These are phyloP conservation scores for Lepidurus arcticus DNA, from an alignment of 1,140 invertebrate genomes.

Conservation along the genomic window DNA sequence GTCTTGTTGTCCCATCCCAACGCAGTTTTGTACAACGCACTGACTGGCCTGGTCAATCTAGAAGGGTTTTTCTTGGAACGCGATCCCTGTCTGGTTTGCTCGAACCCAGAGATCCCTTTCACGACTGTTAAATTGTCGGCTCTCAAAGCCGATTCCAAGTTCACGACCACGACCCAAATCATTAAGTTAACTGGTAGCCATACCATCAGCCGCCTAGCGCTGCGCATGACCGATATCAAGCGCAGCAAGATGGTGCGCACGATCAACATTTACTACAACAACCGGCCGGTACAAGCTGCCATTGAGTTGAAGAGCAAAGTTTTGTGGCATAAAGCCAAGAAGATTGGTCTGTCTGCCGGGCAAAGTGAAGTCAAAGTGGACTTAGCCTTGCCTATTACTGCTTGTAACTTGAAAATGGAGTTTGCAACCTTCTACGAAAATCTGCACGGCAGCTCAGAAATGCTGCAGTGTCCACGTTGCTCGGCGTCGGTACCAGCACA, in stretches of 20 bases:
- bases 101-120: constrained; percentile 92
- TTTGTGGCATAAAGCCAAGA: constrained; percentile 96
- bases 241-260: constrained; percentile 94
- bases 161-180: constrained; percentile 95
- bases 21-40: constrained; percentile 81
- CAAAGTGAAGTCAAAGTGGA: constrained; percentile 95
- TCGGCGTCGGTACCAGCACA: constrained; percentile 93
- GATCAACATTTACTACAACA: constrained; percentile 96
- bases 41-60: constrained; percentile 86
- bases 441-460: constrained; percentile 75
- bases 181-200: constrained; percentile 92
- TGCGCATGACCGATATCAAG: constrained; percentile 91
- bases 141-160: constrained; percentile 94
- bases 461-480: constrained; percentile 90
- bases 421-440: constrained; percentile 97
- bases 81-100: constrained; percentile 93
- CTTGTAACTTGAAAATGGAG: constrained; percentile 98
- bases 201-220: constrained; percentile 87
- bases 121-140: constrained; percentile 85
- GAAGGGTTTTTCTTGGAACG: constrained; percentile 95
- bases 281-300: constrained; percentile 88
- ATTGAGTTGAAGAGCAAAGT: constrained; percentile 95
- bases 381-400: constrained; percentile 91
- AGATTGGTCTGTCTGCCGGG: constrained; percentile 75
- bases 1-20: constrained; percentile 86